phyloP scores from a whole-genome alignment of 1,140 invertebrate species.

The Drosophila neocordata region DNA sequence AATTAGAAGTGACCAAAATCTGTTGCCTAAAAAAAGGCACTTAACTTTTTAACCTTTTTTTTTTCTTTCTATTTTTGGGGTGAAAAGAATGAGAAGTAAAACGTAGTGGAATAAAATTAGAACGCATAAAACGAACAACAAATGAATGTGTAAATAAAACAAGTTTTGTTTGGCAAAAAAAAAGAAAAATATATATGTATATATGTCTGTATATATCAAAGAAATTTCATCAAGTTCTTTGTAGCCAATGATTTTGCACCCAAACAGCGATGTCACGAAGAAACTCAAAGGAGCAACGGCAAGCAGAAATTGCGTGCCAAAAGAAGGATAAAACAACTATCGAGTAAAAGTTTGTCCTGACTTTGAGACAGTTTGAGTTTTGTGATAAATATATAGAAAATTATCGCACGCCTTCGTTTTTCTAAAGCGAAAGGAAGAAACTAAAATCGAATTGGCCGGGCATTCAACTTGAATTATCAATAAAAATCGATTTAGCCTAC shows the following conservation, averaged over 20 bases:
- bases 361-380: constrained; percentile 11
- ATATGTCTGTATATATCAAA: background rate
- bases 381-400: background rate
- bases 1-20: background rate
- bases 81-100: constrained; percentile 1
- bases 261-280: background rate
- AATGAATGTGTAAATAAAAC: constrained; percentile 30
- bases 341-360: constrained; percentile 4
- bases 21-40: background rate
- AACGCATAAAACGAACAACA: background rate
- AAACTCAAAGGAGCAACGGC: background rate
- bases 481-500: constrained; percentile 70
- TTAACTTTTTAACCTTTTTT: background rate
- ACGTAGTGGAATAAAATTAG: constrained; percentile 7
- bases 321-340: no score
- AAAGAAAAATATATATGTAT: background rate
- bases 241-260: background rate
- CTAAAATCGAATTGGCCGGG: constrained; percentile 43
- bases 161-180: constrained; percentile 16
- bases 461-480: constrained; percentile 72
- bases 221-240: constrained; percentile 12
- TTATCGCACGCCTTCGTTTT: background rate
- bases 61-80: no score
- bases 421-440: constrained; percentile 9
- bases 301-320: background rate